phyloP scores from a whole-genome alignment of 2,113 vertebrate genomes.

The Lates calcarifer region DNA sequence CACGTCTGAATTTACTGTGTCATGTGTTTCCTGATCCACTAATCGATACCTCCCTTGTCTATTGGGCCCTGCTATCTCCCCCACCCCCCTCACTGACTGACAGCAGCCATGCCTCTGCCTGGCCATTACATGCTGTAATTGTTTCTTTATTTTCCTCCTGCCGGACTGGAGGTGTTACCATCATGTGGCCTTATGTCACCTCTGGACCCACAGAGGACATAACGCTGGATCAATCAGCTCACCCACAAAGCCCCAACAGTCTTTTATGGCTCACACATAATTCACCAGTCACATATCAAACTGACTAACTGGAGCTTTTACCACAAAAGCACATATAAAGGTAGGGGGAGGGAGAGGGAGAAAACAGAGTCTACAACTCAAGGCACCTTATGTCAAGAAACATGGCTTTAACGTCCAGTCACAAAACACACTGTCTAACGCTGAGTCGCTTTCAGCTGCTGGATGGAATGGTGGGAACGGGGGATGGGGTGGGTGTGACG shows the following conservation, averaged over 20 bases:
- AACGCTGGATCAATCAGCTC: constrained; percentile 53
- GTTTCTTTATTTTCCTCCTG: constrained; percentile 74
- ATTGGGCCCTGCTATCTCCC: neutral
- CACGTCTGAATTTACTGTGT: constrained; percentile 52
- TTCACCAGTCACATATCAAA: constrained; percentile 12
- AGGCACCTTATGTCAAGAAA: constrained; percentile 9
- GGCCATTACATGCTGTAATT: constrained; percentile 76
- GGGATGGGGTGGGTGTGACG: too few species aligned
- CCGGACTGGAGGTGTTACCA: constrained; percentile 5
- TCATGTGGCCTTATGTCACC: constrained; percentile 48
- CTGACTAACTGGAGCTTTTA: constrained; percentile 24
- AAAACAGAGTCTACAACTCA: constrained; percentile 19
- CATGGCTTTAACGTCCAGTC: constrained; percentile 4
- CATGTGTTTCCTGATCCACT: constrained; percentile 55
- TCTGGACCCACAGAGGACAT: constrained; percentile 35
- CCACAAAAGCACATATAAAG: constrained; percentile 27
- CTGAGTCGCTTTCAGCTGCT: too few species aligned
- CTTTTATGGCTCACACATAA: constrained; percentile 47
- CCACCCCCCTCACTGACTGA: constrained; percentile 45
- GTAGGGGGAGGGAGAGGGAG: neutral
- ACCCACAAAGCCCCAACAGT: constrained; percentile 28
- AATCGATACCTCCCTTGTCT: constrained; percentile 74
- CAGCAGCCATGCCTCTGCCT: constrained; percentile 68
- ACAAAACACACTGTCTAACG: neutral
- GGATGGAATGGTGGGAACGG: neutral